phyloP scores from a whole-genome alignment of 2,113 vertebrate species.

The Taurulus bubalis region DNA sequence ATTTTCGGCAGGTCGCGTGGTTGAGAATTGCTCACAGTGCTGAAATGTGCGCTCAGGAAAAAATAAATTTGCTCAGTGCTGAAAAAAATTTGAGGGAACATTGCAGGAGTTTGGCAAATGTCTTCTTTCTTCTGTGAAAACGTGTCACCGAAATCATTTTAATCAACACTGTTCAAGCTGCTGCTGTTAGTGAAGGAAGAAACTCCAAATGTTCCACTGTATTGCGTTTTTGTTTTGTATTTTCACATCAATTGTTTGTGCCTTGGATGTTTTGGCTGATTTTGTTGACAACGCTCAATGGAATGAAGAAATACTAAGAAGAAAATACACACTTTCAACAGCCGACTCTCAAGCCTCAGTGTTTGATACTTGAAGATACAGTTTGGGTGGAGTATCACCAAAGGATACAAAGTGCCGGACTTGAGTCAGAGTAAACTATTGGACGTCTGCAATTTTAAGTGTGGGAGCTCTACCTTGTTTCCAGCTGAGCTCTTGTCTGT shows the following conservation, averaged over 20 bases:
- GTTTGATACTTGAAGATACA: neutral
- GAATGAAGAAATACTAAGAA: neutral
- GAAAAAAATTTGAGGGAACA: too few species aligned
- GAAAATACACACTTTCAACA: neutral
- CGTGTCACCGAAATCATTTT: neutral
- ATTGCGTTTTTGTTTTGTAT: neutral
- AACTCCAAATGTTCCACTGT: neutral
- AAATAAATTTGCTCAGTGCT: too few species aligned
- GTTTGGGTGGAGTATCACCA: neutral
- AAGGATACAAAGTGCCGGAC: neutral
- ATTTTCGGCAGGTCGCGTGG: too few species aligned
- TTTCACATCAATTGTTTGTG: neutral
- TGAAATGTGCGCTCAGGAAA: too few species aligned
- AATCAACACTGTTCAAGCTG: neutral
- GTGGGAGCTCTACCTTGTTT: slow-evolving; percentile 82
- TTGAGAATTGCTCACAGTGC: too few species aligned
- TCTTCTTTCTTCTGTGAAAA: neutral
- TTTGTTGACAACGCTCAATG: neutral
- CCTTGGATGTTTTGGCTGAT: neutral
- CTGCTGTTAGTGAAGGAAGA: neutral
- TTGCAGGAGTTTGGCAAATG: neutral
- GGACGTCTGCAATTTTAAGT: neutral
- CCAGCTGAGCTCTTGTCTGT: slow-evolving; percentile 82
- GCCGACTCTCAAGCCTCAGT: neutral
- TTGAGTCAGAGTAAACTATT: neutral